Conservation (phyloP, 2,797 vertebrate species). For the Psittacula echo region DNA sequence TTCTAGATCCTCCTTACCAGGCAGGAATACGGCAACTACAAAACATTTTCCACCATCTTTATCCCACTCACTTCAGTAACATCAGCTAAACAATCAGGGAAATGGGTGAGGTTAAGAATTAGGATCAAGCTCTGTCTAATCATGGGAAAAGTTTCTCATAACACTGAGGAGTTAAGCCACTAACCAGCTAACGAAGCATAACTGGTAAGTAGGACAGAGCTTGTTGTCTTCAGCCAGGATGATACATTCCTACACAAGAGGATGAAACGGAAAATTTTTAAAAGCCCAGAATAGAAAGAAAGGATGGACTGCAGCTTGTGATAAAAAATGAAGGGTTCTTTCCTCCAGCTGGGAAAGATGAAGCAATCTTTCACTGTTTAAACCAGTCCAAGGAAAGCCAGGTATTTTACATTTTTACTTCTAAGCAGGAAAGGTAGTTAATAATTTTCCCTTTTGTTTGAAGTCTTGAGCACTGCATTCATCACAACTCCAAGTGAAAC, state of each 20-base stretch:
- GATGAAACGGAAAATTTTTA: neutral
- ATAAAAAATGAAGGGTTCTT: neutral
- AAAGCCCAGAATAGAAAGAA: neutral
- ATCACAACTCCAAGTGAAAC: neutral
- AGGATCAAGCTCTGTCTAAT: neutral
- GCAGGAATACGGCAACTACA: neutral
- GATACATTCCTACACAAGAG: neutral
- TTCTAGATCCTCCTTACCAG: neutral
- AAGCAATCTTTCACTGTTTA: neutral
- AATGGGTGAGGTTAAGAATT: neutral
- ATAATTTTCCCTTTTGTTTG: neutral
- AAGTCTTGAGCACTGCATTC: neutral
- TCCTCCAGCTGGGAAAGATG: neutral
- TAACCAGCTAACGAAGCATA: neutral
- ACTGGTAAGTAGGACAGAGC: neutral
- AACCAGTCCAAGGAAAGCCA: neutral
- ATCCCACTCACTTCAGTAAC: neutral
- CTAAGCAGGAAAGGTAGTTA: neutral
- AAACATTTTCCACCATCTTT: neutral
- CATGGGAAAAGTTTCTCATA: fast-evolving
- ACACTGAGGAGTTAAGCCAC: neutral
- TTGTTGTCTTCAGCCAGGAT: neutral
- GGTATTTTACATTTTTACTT: neutral
- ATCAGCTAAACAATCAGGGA: neutral
- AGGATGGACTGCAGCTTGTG: neutral